A percentile compares a stretch with the other conserved stretches of the same genome.
Conservation (phyloP, 92 coral and sea anemone species). For the Porites evermanni region DNA sequence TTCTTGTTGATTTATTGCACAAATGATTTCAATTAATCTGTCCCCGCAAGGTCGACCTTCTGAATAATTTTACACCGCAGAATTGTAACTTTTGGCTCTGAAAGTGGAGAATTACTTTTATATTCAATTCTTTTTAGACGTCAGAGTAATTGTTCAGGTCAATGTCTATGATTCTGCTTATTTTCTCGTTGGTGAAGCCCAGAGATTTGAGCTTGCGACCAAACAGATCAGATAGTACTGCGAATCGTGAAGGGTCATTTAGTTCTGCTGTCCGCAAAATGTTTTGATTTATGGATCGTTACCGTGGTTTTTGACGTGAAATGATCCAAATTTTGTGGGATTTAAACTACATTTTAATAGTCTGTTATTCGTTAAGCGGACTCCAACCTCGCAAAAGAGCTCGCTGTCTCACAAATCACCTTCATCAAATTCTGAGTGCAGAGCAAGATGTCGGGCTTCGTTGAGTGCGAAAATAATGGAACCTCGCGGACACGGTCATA, state of each 20-base stretch:
- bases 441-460: background rate
- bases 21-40: slow-evolving; percentile 44
- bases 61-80: slow-evolving; percentile 54
- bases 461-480: slow-evolving; percentile 13
- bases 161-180: background rate
- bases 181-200: slow-evolving; percentile 17
- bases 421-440: slow-evolving; percentile 1
- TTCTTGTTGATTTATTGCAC: slow-evolving; percentile 46
- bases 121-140: background rate
- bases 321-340: slow-evolving; percentile 24
- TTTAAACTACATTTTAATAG: slow-evolving; percentile 47
- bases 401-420: background rate
- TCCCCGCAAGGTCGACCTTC: slow-evolving; percentile 28
- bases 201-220: slow-evolving; percentile 15
- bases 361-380: slow-evolving; percentile 7
- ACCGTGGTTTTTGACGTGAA: slow-evolving; percentile 42
- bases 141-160: background rate
- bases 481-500: slow-evolving; percentile 9
- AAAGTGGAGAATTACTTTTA: background rate
- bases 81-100: slow-evolving; percentile 32
- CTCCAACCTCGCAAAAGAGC: slow-evolving; percentile 21
- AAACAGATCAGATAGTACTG: slow-evolving; percentile 27
- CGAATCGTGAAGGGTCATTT: background rate
- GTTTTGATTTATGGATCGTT: slow-evolving; percentile 39
- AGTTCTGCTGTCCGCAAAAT: slow-evolving; percentile 22